Evolutionary conservation across 2,797 vertebrate species (phyloP).

Genomic region (Naso thynnoides): DNA sequence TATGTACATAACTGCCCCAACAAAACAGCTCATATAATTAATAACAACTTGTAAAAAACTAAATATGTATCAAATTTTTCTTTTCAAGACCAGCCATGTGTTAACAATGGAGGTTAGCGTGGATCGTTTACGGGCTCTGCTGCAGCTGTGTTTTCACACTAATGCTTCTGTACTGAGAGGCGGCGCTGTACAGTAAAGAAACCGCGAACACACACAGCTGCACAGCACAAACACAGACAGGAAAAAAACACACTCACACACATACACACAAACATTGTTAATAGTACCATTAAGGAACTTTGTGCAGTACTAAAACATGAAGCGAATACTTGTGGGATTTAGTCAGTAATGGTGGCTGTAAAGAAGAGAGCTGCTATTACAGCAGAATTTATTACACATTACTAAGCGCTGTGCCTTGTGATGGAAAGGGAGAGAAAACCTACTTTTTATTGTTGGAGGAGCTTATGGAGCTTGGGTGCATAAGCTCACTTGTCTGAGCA

Average conservation of each 20-base stretch:
- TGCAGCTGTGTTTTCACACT: slow-evolving; percentile 58
- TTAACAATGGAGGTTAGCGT: slow-evolving; percentile 56
- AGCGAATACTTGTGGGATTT: slow-evolving; percentile 72
- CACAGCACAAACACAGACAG: slow-evolving; percentile 3
- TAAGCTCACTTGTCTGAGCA: slow-evolving; percentile 38
- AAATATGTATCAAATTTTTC: slow-evolving; percentile 60
- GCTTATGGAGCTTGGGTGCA: slow-evolving; percentile 39
- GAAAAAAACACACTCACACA: slow-evolving; percentile 22
- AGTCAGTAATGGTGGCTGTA: slow-evolving; percentile 70
- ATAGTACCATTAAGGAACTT: slow-evolving; percentile 70
- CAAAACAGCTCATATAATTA: slow-evolving; percentile 67
- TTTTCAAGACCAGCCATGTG: slow-evolving; percentile 51
- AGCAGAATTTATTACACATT: slow-evolving; percentile 68
- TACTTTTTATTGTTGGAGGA: slow-evolving; percentile 49
- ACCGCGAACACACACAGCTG: slow-evolving; percentile 30
- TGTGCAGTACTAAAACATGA: slow-evolving; percentile 67
- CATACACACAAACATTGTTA: slow-evolving; percentile 54
- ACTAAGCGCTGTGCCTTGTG: slow-evolving; percentile 43
- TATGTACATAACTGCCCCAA: slow-evolving; percentile 43
- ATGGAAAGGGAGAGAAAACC: slow-evolving; percentile 44
- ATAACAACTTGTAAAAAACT: slow-evolving; percentile 51
- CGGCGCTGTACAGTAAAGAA: slow-evolving; percentile 27
- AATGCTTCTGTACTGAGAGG: slow-evolving; percentile 29
- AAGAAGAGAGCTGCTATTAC: slow-evolving; percentile 70
- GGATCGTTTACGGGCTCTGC: slow-evolving; percentile 36